Base-by-base conservation (phyloP, 1,140 invertebrate species). In the Ceratosolen fusciceps region DNA sequence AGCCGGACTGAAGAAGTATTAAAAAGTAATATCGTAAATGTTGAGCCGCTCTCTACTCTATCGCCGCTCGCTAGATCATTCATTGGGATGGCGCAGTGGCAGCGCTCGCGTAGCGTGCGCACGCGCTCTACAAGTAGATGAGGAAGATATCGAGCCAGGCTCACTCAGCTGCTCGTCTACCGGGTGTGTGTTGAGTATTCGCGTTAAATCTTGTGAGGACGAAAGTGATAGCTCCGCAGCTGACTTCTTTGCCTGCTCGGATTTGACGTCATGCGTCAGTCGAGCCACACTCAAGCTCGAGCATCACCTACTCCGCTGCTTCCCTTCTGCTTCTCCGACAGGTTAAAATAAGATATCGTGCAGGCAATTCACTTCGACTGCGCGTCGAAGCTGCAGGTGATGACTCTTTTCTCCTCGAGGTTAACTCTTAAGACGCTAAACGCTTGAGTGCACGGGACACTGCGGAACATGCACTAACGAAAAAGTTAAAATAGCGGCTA, bases 101-200 rank as follows among this genome's bases (percentile, higher is more conserved):
- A 52, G 31, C 0, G 14, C 29, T 62, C 10, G 14, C 16, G n/a
- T n/a, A n/a, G n/a, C n/a, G n/a, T n/a, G 85, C 88, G 87, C 88
- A 88, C 89, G 89, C 88, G 89, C 88, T n/a, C 0, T 10, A 83
- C 73, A 85, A 73, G 81, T 73, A 79, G 84, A 85, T 84, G 78
- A 81, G 81, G 80, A 85, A 83, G 86, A 86, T 90, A 90, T 90
- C 87, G 88, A 90, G 86, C 88, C 86, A 88, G 88, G 83, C 87
- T 85, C 73, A 76, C 87, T 85, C 73, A 76, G 79, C 73, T 80
- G 79, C 65, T 24, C 54, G 56, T 54, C 7, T n/a, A 77, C 47
- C 37, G 58, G 54, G 68, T n/a, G n/a, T n/a, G n/a, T n/a, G n/a
- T n/a, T n/a, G n/a, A n/a, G n/a, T 29, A 70, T 29, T 21, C 77